Conservation (phyloP, 2,113 vertebrate species). For the Lycaon pictus region DNA sequence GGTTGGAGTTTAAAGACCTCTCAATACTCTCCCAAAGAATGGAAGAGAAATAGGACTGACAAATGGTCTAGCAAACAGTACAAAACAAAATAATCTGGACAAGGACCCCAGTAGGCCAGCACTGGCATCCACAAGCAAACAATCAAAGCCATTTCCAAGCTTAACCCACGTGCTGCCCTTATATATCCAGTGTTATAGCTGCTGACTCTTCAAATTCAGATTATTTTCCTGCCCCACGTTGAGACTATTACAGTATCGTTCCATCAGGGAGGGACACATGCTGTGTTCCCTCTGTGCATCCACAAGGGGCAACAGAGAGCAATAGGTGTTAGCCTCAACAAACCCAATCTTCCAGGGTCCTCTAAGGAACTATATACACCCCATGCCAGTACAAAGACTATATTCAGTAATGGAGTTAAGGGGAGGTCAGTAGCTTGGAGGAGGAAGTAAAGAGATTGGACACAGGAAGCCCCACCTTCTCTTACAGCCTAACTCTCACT, state of each 20-base stretch:
- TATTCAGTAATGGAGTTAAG: neutral
- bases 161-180: neutral
- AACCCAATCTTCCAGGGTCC: neutral
- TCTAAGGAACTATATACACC: neutral
- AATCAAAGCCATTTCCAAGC: neutral
- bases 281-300: neutral
- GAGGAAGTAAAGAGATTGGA: neutral
- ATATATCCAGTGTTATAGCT: neutral
- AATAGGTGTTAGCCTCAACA: neutral
- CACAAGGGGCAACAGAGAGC: slow-evolving; percentile 31
- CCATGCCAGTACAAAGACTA: neutral
- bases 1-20: slow-evolving; percentile 7
- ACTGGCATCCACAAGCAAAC: neutral
- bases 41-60: neutral
- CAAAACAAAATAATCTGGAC: neutral
- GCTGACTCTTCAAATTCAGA: neutral
- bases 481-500: neutral
- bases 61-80: neutral
- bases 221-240: neutral
- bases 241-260: neutral
- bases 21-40: neutral
- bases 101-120: neutral
- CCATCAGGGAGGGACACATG: neutral
- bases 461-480: neutral
- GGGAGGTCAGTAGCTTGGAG: neutral